These are phyloP conservation scores for Rhipidura dahli DNA, from an alignment of 2,113 vertebrate genomes.

Conservation along the genomic window DNA sequence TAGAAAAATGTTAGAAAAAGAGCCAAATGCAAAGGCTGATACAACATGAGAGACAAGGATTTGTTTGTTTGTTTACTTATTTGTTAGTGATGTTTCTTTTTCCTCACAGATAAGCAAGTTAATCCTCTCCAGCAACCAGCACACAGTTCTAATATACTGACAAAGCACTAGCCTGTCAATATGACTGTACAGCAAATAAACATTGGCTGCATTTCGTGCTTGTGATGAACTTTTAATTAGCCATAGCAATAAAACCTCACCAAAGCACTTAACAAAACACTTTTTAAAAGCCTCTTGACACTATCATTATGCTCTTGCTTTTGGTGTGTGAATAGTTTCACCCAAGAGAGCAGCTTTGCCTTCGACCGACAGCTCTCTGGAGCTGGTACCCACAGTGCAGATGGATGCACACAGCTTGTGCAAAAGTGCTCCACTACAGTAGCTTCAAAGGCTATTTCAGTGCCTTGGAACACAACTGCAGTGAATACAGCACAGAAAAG, in stretches of 20 bases:
- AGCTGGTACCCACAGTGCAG: not conserved
- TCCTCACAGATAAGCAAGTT: not conserved
- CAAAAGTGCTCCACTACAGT: fast-evolving
- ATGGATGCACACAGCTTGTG: not conserved
- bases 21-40: not conserved
- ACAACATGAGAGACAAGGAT: not conserved
- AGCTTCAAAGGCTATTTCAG: not conserved
- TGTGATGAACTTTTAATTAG: constrained; percentile 3
- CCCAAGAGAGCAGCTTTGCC: not conserved
- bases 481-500: not conserved
- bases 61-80: not conserved
- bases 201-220: not conserved
- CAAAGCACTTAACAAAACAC: not conserved
- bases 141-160: not conserved
- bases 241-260: not conserved
- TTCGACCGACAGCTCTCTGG: fast-evolving
- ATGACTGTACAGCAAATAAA: not conserved
- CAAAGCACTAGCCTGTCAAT: not conserved
- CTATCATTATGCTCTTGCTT: not conserved
- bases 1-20: not conserved
- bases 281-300: not conserved
- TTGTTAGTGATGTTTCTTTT: not conserved
- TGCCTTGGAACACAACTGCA: not conserved
- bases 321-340: not conserved
- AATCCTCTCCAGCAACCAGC: not conserved